Percentiles rank a stretch among this genome's conserved stretches.
Conservation (phyloP, 2,888 invertebrate species). For the Elmis aenea region DNA sequence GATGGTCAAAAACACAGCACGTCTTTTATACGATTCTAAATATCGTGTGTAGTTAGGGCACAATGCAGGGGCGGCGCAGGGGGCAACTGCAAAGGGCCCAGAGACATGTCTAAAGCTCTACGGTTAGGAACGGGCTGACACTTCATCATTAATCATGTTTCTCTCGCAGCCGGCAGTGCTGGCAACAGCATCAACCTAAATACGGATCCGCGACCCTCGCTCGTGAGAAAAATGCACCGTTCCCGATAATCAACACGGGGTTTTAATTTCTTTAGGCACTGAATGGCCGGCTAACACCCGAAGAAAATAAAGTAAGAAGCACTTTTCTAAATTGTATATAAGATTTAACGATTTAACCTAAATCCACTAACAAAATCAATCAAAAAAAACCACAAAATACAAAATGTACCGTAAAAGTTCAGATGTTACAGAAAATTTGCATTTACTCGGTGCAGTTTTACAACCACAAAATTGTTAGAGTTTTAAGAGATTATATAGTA, state of each 20-base stretch:
- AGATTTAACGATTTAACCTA: constrained; percentile 6
- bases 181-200: constrained; percentile 45
- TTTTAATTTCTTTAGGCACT: constrained; percentile 41
- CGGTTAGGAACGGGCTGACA: constrained; percentile 46
- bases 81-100: constrained; percentile 37
- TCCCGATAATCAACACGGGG: constrained; percentile 43
- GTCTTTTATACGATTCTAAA: constrained; percentile 46
- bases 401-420: no score
- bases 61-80: constrained; percentile 40
- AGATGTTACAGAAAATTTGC: no score
- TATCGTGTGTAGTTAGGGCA: constrained; percentile 42
- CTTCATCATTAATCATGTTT: constrained; percentile 46
- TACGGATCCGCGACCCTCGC: constrained; percentile 41
- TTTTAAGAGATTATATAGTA: constrained; percentile 13
- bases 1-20: constrained; percentile 46
- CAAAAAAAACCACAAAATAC: no score
- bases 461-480: constrained; percentile 24
- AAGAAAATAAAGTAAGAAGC: no score
- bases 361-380: no score
- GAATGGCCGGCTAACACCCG: constrained; percentile 1
- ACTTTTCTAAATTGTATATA: no score
- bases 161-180: constrained; percentile 45
- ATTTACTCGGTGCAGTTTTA: no score
- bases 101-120: constrained; percentile 47
- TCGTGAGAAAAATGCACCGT: constrained; percentile 43